Evolutionary conservation across 23 tunicate genomes (phyloP).

Genomic region (Halocynthia roretzi): DNA sequence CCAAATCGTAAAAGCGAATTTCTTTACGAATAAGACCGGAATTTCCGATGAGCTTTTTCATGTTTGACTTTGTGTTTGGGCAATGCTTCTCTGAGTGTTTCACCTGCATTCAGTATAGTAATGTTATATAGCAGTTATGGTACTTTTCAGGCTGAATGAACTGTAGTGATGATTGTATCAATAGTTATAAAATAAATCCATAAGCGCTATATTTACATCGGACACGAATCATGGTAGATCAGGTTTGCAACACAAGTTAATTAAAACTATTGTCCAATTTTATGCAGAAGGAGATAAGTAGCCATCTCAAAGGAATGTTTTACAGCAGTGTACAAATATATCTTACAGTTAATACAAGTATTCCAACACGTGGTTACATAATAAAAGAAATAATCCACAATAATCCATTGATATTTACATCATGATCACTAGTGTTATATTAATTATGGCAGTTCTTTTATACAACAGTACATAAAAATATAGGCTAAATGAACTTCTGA

Average conservation of each 20-base stretch:
- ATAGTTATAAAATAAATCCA: background rate
- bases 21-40: constrained; percentile 2
- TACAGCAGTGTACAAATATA: too few species aligned
- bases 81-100: constrained; percentile 8
- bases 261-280: background rate
- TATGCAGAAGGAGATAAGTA: too few species aligned
- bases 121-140: background rate
- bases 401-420: too few species aligned
- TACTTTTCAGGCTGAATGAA: background rate
- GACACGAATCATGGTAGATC: background rate
- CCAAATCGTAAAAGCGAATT: background rate
- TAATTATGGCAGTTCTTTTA: too few species aligned
- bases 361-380: too few species aligned
- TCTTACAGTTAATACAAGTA: too few species aligned
- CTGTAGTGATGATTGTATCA: background rate
- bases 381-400: too few species aligned
- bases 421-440: too few species aligned
- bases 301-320: too few species aligned
- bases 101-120: background rate
- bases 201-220: background rate
- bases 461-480: too few species aligned
- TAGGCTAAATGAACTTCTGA: too few species aligned
- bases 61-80: constrained; percentile 22
- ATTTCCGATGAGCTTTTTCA: constrained; percentile 40
- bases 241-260: background rate